These are phyloP conservation scores for Acropternis orthonyx DNA, from an alignment of 2,797 vertebrate genomes.

Conservation along the genomic window DNA sequence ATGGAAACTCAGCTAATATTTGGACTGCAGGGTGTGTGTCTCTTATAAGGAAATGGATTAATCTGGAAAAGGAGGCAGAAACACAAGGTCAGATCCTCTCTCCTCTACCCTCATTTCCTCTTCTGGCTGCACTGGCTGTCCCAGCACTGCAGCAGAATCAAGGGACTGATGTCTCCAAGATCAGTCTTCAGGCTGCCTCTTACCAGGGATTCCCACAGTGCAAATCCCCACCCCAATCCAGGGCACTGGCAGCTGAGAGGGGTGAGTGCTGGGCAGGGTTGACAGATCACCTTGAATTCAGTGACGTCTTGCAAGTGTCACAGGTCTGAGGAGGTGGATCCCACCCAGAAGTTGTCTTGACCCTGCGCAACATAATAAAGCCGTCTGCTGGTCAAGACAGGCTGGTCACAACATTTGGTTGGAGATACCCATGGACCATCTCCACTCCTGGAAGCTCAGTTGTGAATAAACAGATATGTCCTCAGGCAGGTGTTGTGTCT, in stretches of 20 bases:
- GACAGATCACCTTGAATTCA: background rate
- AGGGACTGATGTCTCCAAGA: background rate
- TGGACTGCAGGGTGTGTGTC: conserved; percentile 37
- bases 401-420: background rate
- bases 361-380: background rate
- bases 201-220: background rate
- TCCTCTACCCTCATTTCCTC: conserved; percentile 31
- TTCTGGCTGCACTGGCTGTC: background rate
- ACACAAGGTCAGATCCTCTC: conserved; percentile 30
- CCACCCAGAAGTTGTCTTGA: background rate
- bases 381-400: background rate
- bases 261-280: background rate
- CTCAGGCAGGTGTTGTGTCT: background rate
- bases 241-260: background rate
- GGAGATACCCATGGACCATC: background rate
- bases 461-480: background rate
- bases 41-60: conserved; percentile 24
- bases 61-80: conserved; percentile 48
- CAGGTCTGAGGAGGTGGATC: background rate
- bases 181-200: background rate
- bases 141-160: background rate
- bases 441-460: background rate
- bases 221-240: rapidly evolving
- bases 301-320: background rate
- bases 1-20: conserved; percentile 56